phyloP scores from a whole-genome alignment of 1,140 invertebrate genomes.

The Pogonomyrmex barbatus region DNA sequence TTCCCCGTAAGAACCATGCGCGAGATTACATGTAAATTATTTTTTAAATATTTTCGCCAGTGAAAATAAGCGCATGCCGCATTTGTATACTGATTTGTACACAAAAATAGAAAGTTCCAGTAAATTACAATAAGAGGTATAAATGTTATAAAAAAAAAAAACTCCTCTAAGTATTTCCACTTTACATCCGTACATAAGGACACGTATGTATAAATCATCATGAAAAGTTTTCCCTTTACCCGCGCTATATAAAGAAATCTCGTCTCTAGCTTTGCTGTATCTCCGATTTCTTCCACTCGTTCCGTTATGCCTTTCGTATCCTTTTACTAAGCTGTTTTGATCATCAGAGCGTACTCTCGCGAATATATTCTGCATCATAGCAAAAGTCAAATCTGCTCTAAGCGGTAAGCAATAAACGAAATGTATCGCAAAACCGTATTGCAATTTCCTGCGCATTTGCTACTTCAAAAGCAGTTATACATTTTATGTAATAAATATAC shows the following conservation, averaged over 20 bases:
- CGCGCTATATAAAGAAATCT: slow-evolving; percentile 15
- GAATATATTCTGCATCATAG: slow-evolving; percentile 45
- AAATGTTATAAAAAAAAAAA: slow-evolving; percentile 31
- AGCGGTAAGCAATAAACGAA: slow-evolving; percentile 41
- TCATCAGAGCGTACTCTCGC: slow-evolving; percentile 28
- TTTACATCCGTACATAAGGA: background rate
- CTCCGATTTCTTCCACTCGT: slow-evolving; percentile 49
- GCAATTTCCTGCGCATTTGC: slow-evolving; percentile 3
- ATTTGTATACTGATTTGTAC: slow-evolving; percentile 32
- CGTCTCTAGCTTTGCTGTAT: slow-evolving; percentile 23
- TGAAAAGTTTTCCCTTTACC: slow-evolving; percentile 24
- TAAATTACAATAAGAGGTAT: slow-evolving; percentile 23
- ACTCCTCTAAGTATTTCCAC: slow-evolving; percentile 18
- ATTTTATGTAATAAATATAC: slow-evolving; percentile 13
- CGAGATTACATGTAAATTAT: background rate
- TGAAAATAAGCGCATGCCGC: slow-evolving; percentile 8
- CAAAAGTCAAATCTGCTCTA: slow-evolving; percentile 49
- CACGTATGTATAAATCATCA: slow-evolving; percentile 52
- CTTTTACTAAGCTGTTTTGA: slow-evolving; percentile 40
- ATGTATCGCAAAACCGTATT: slow-evolving; percentile 27
- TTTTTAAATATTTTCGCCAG: background rate
- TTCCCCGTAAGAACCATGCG: background rate
- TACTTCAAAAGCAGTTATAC: slow-evolving; percentile 5
- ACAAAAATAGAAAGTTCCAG: slow-evolving; percentile 7
- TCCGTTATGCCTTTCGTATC: slow-evolving; percentile 27